These are phyloP conservation scores for Crotalus horridus DNA, from an alignment of 2,113 vertebrate species.

Conservation along the genomic window DNA sequence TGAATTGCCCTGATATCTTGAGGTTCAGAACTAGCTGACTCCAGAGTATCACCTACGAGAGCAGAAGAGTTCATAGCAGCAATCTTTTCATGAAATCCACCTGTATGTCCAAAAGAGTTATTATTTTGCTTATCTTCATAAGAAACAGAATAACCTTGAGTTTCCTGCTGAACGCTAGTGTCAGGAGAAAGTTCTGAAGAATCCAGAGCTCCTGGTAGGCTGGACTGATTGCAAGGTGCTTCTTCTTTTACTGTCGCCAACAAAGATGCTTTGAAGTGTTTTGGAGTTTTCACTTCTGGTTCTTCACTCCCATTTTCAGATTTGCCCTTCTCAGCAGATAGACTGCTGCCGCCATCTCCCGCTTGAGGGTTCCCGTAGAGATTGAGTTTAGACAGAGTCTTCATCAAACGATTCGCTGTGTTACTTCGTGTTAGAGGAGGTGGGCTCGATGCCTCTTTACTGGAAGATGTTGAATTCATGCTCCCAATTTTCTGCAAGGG, in stretches of 20 bases:
- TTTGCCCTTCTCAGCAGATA: conserved; percentile 58
- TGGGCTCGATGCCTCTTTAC: conserved; percentile 66
- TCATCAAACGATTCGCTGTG: conserved; percentile 84
- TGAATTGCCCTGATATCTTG: conserved; percentile 28
- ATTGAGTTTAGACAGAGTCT: conserved; percentile 82
- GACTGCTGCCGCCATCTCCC: conserved; percentile 33
- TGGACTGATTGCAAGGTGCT: conserved; percentile 43
- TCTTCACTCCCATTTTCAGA: conserved; percentile 57
- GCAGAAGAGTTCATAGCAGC: conserved; percentile 33
- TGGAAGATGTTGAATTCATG: conserved; percentile 67
- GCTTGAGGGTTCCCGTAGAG: conserved; percentile 64
- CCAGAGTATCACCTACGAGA: conserved; percentile 40
- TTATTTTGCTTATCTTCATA: conserved; percentile 30
- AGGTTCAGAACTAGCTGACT: conserved; percentile 41
- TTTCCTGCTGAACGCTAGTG: conserved; percentile 20
- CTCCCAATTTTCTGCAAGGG: conserved; percentile 84
- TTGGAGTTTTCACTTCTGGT: conserved; percentile 62
- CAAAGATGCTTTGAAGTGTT: conserved; percentile 65
- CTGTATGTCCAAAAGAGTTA: conserved; percentile 35
- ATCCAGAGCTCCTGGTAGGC: conserved; percentile 1
- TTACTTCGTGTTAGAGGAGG: conserved; percentile 77
- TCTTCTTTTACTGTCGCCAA: conserved; percentile 88
- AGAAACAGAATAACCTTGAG: conserved; percentile 23
- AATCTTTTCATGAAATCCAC: conserved; percentile 40
- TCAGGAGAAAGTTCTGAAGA: conserved; percentile 31